phyloP scores from a whole-genome alignment of 2,797 vertebrate genomes.

The Streptopelia turtur region DNA sequence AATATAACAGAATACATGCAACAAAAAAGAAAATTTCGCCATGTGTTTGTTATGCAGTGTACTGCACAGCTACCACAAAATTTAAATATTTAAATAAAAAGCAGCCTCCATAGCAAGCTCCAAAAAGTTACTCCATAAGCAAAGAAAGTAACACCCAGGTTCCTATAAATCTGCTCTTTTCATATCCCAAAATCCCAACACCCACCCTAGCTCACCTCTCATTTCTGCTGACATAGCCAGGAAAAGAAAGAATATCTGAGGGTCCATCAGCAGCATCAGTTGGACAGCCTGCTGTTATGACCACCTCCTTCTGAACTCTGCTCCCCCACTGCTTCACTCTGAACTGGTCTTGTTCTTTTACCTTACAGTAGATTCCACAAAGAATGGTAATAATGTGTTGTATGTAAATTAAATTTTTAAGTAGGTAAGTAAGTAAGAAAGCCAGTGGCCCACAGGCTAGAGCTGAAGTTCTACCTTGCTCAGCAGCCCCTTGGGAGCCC shows the following conservation, averaged over 20 bases:
- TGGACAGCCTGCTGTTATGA: background rate
- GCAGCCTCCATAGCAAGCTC: background rate
- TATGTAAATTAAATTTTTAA: background rate
- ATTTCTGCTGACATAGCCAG: background rate
- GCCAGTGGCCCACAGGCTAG: rapidly evolving
- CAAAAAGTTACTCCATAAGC: background rate
- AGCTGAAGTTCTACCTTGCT: background rate
- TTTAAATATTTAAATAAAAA: background rate
- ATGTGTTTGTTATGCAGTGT: background rate
- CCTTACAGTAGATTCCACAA: background rate
- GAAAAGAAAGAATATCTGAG: background rate
- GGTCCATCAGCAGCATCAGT: rapidly evolving
- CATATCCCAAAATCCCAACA: background rate
- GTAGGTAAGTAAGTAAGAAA: background rate
- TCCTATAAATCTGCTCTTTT: background rate
- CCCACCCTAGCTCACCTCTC: background rate
- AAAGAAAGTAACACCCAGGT: background rate
- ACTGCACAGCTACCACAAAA: background rate
- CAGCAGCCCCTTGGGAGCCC: background rate
- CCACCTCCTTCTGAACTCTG: background rate
- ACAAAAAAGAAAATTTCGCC: background rate
- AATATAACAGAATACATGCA: background rate
- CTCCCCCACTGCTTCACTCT: background rate
- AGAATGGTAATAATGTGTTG: background rate
- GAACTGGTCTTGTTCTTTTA: background rate